Evolutionary conservation across 2,888 invertebrate genomes (phyloP), one percentile per base, ranked within the genome.

Genomic region (Atrina japonica): DNA sequence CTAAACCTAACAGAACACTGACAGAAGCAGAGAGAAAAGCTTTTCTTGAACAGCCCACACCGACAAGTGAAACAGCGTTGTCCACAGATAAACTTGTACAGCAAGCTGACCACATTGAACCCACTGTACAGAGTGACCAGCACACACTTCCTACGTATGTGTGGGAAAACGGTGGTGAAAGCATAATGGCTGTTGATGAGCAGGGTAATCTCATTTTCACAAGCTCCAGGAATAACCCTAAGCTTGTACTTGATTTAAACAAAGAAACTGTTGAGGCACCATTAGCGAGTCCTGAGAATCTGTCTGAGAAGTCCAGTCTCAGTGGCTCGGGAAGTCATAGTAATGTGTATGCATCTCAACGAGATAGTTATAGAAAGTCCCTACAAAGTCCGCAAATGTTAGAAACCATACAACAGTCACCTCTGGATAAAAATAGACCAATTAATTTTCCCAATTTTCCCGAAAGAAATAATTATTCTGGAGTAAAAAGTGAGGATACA

Each of bases 241-340:
- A 75, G 41, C 58, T 79, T 41, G 75, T 80, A 18, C 66, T 81
- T 45, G 77, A 79, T 53, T 47, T 83, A 25, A 78, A 78, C 29
- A 73, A 72, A 29, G 78, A 78, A 18, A 64, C 73, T 53, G 78
- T 81, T 3, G 73, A 74, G 72, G 96, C 96, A 0, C 96, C 96
- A 0, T 88, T 96, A 25, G 96, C 96, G 11, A 95, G 95, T 61
- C 95, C 96, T 0, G 96, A 96, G 88, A 95, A 95, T 0, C 90
- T 96, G 16, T 95, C 95, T 0, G 95, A 95, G 88, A 93, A 95
- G n/a, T 95, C 95, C 2, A 95, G 95, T 86, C 93, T 95, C 65
- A 94, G 94, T 81, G 75, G 76, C 3, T 95, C 95, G n/a, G 66
- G 80, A 27, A 81, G 79, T 69, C 72, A 70, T 5, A 77, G 77